Evolutionary conservation across 2,797 vertebrate genomes (phyloP).

Genomic region (Gallirallus australis): DNA sequence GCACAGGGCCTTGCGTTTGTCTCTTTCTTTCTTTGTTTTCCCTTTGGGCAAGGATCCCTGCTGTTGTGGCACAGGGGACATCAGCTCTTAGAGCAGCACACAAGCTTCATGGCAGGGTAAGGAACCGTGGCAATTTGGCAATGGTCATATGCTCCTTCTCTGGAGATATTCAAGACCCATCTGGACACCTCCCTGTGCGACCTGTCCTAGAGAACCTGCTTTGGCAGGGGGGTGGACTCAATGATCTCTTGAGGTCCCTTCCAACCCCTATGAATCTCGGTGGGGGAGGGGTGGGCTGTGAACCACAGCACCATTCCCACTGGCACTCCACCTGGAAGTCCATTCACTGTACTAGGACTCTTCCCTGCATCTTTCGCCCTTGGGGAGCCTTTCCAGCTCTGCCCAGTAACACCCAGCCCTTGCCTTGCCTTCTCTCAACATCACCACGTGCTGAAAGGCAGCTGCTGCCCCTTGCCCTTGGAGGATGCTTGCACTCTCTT

Average conservation of each 20-base stretch:
- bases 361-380: not conserved
- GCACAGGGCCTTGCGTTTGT: not conserved
- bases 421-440: not conserved
- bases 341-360: not conserved
- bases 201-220: too few species aligned
- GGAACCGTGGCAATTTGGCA: accelerated
- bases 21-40: not conserved
- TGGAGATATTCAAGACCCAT: too few species aligned
- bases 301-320: not conserved
- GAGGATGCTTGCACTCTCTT: not conserved
- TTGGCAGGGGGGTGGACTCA: too few species aligned
- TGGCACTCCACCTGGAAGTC: not conserved
- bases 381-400: not conserved
- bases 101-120: not conserved
- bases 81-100: not conserved
- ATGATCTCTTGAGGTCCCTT: too few species aligned
- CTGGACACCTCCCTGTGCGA: too few species aligned
- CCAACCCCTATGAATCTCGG: too few species aligned
- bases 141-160: not conserved
- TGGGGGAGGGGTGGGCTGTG: too few species aligned
- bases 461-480: not conserved
- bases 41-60: not conserved
- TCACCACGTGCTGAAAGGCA: not conserved
- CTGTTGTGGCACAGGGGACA: not conserved
- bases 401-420: not conserved